A percentile compares a stretch with the other conserved stretches of the same genome.
Evolutionary conservation across 2,888 invertebrate species (phyloP).

Genomic region (Celastrina argiolus): DNA sequence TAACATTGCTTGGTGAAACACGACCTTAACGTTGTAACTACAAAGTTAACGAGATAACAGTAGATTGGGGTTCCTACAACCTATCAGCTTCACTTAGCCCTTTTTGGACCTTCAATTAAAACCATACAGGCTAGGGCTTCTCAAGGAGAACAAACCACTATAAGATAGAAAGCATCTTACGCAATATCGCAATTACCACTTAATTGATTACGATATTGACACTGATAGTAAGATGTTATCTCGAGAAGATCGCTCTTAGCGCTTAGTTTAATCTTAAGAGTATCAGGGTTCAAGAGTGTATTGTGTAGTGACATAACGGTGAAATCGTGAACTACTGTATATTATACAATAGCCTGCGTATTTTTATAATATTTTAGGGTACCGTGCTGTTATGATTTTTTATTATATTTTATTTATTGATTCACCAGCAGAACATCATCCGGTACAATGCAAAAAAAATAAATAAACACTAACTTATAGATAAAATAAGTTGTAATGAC

Average conservation of each 20-base stretch:
- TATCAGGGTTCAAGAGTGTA: slow-evolving; percentile 36
- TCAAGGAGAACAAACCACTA: too few species aligned
- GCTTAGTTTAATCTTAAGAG: slow-evolving; percentile 48
- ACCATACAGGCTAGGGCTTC: too few species aligned
- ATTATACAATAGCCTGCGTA: slow-evolving; percentile 15
- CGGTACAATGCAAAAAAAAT: too few species aligned
- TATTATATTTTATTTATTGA: neutral
- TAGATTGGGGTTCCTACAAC: too few species aligned
- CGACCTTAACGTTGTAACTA: too few species aligned
- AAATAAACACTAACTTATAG: too few species aligned
- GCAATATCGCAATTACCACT: neutral
- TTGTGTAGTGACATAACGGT: slow-evolving; percentile 40
- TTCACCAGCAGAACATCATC: too few species aligned
- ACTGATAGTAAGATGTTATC: slow-evolving; percentile 34
- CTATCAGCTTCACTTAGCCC: too few species aligned
- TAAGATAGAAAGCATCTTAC: neutral
- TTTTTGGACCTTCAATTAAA: too few species aligned
- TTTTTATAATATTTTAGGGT: neutral
- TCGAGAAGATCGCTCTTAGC: slow-evolving; percentile 35
- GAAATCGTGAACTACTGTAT: slow-evolving; percentile 36
- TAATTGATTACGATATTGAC: slow-evolving; percentile 13
- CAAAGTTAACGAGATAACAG: too few species aligned
- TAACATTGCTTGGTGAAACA: too few species aligned
- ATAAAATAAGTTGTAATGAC: too few species aligned
- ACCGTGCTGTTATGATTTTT: neutral